A percentile compares a stretch with the other conserved stretches of the same genome.
phyloP scores from a whole-genome alignment of 2,888 invertebrate genomes.

The Netelia virgata region DNA sequence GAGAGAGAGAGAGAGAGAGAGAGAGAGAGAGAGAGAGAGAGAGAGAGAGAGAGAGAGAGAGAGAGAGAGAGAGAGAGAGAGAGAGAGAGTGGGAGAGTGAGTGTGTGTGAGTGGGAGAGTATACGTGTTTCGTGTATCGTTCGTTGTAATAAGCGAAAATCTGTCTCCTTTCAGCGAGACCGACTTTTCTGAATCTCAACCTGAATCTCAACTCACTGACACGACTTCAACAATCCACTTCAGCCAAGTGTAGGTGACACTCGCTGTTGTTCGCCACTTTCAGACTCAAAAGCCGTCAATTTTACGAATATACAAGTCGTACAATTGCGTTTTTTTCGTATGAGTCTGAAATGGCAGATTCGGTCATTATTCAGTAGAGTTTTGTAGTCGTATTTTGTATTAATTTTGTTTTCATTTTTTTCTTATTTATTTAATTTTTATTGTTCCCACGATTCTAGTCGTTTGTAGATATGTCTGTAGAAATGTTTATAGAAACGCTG shows the following conservation, averaged over 20 bases:
- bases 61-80: slow-evolving; percentile 25
- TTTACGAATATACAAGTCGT: slow-evolving; percentile 35
- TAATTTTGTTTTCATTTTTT: slow-evolving; percentile 17
- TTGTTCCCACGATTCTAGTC: slow-evolving; percentile 4
- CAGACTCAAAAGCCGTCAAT: slow-evolving; percentile 66
- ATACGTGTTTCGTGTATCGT: slow-evolving; percentile 17
- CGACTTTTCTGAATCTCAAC: slow-evolving; percentile 99
- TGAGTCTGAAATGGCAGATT: slow-evolving; percentile 58
- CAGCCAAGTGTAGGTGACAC: slow-evolving; percentile 93
- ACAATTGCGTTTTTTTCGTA: slow-evolving; percentile 17
- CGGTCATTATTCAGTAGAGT: slow-evolving; percentile 65
- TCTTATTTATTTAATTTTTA: slow-evolving; percentile 15
- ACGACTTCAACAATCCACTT: slow-evolving; percentile 93
- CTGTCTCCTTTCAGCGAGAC: slow-evolving; percentile 92
- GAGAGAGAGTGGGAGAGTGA: slow-evolving; percentile 21
- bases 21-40: slow-evolving; percentile 35
- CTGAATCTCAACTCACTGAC: slow-evolving; percentile 95
- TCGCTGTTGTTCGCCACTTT: slow-evolving; percentile 79
- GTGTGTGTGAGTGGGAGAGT: neutral
- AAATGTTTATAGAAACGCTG: slow-evolving; percentile 12
- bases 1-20: neutral
- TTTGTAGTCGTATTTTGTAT: slow-evolving; percentile 43
- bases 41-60: slow-evolving; percentile 8
- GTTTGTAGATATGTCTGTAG: neutral
- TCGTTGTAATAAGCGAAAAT: slow-evolving; percentile 73